phyloP scores from a whole-genome alignment of 1,140 invertebrate species.

The Littorina saxatilis region DNA sequence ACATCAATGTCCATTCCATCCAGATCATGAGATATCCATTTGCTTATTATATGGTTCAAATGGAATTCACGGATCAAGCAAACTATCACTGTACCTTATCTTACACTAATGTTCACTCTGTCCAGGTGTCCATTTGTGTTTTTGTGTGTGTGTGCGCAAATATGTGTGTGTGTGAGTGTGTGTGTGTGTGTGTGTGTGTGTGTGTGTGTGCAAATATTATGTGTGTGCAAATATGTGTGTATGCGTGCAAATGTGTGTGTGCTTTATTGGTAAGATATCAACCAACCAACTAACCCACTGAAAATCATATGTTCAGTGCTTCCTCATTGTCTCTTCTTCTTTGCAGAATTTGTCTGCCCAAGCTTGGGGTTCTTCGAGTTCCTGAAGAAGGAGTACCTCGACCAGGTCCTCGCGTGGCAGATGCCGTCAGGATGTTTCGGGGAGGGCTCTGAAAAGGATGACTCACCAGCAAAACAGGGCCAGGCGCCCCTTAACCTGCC shows the following conservation, averaged over 20 bases:
- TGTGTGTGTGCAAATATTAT: neutral
- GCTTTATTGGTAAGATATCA: no score
- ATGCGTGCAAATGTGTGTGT: neutral
- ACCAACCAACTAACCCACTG: no score
- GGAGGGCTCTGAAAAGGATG: neutral
- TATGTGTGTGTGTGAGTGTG: neutral
- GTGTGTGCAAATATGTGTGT: neutral
- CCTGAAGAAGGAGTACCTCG: constrained; percentile 61
- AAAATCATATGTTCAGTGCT: no score
- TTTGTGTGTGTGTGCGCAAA: no score
- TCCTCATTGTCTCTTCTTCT: neutral
- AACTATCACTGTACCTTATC: no score
- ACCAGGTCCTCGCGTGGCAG: constrained; percentile 67
- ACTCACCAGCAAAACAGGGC: neutral
- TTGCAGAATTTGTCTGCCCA: constrained; percentile 70
- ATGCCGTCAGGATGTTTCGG: constrained; percentile 65
- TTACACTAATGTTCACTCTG: no score
- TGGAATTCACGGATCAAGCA: no score
- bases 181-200: neutral
- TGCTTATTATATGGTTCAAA: no score
- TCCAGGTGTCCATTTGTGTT: no score
- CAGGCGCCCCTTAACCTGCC: neutral
- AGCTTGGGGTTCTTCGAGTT: constrained; percentile 68
- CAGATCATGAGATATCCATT: no score
- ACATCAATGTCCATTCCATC: no score